A percentile compares a stretch with the other conserved stretches of the same genome.
phyloP scores from a whole-genome alignment of 2,113 vertebrate genomes.

The Ochotona curzoniae region DNA sequence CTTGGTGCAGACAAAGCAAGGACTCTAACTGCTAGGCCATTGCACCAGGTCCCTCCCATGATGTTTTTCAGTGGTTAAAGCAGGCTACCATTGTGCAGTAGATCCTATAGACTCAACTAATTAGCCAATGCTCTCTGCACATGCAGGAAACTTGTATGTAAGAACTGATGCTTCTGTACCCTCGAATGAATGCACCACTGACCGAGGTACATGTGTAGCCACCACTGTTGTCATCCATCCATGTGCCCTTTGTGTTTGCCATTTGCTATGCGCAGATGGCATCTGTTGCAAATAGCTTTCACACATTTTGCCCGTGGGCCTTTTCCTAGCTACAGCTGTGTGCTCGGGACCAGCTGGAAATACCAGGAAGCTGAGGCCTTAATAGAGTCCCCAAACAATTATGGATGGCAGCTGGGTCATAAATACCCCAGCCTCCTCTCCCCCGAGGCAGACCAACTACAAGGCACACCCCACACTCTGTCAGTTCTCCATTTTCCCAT shows the following conservation, averaged over 20 bases:
- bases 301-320: not conserved
- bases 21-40: too few relatives aligned
- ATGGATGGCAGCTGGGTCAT: not conserved
- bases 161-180: rapidly evolving
- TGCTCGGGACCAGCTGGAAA: not conserved
- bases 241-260: not conserved
- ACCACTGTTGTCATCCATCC: not conserved
- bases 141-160: not conserved
- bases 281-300: not conserved
- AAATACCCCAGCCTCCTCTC: rapidly evolving
- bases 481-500: not conserved
- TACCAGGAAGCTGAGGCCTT: too few relatives aligned
- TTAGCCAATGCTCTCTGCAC: not conserved
- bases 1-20: too few relatives aligned
- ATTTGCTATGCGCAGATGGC: not conserved
- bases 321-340: not conserved
- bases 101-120: not conserved
- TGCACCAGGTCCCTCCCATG: too few relatives aligned
- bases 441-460: too few relatives aligned
- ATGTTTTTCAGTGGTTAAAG: not conserved
- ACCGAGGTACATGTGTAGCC: not conserved
- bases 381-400: not conserved
- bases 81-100: not conserved
- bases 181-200: not conserved
- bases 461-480: not conserved